These are phyloP conservation scores for Camelus bactrianus DNA, from an alignment of 2,113 vertebrate species.

Conservation along the genomic window DNA sequence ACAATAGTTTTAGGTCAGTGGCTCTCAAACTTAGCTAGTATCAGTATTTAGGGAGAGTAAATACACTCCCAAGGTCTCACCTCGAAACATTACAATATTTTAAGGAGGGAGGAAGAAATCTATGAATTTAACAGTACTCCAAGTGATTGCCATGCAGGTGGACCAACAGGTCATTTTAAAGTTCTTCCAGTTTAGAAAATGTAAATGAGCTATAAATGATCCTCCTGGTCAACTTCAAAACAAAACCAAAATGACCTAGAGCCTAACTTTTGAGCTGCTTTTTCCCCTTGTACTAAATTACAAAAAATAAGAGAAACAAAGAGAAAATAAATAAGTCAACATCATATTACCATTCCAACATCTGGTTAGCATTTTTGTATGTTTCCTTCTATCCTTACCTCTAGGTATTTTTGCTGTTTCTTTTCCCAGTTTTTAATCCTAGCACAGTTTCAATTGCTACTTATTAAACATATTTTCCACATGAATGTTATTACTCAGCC, in stretches of 20 bases:
- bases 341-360: neutral
- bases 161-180: constrained; percentile 22
- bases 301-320: neutral
- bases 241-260: constrained; percentile 34
- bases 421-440: neutral
- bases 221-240: constrained; percentile 7
- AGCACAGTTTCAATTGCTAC: neutral
- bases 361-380: neutral
- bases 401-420: neutral
- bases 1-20: neutral
- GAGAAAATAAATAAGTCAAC: neutral
- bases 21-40: constrained; percentile 17
- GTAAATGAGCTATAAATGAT: neutral
- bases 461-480: neutral
- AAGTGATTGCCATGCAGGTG: neutral
- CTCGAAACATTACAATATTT: neutral
- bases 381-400: neutral
- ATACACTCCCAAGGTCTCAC: neutral
- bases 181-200: neutral
- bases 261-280: neutral
- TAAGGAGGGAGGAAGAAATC: neutral
- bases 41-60: neutral
- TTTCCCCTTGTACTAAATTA: neutral
- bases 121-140: neutral
- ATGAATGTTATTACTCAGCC: neutral